A percentile compares a stretch with the other conserved stretches of the same genome.
Conservation (phyloP, 2,113 vertebrate genomes). For the Lycaon pictus region DNA sequence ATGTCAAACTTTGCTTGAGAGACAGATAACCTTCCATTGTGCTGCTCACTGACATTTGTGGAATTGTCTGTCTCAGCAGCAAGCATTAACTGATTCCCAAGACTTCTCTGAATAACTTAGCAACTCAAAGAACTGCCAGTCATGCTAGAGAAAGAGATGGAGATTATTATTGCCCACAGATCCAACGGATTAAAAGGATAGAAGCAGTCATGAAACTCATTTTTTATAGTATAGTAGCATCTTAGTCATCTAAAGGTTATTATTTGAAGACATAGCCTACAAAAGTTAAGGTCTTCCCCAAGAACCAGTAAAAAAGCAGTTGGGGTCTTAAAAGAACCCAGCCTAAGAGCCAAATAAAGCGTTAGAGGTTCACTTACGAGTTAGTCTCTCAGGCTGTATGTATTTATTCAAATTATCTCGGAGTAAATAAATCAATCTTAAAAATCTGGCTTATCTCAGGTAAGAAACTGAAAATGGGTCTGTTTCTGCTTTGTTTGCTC, state of each 20-base stretch:
- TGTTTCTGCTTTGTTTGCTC: neutral
- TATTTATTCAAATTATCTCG: neutral
- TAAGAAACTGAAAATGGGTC: neutral
- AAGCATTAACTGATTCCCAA: slow-evolving; percentile 26
- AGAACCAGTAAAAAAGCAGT: neutral
- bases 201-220: neutral
- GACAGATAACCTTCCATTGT: neutral
- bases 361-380: neutral
- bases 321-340: neutral
- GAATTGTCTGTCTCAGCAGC: neutral
- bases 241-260: neutral
- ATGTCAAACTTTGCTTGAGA: neutral
- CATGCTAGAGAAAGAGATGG: neutral
- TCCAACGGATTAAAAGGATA: neutral
- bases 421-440: neutral
- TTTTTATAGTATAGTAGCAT: neutral
- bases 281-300: neutral
- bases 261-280: neutral
- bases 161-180: neutral
- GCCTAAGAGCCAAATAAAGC: neutral
- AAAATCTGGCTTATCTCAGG: neutral
- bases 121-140: neutral
- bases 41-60: neutral
- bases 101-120: slow-evolving; percentile 8
- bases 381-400: neutral